Evolutionary conservation across 2,113 vertebrate species (phyloP), one percentile per base, ranked within the genome.

Genomic region (Electrona antarctica): DNA sequence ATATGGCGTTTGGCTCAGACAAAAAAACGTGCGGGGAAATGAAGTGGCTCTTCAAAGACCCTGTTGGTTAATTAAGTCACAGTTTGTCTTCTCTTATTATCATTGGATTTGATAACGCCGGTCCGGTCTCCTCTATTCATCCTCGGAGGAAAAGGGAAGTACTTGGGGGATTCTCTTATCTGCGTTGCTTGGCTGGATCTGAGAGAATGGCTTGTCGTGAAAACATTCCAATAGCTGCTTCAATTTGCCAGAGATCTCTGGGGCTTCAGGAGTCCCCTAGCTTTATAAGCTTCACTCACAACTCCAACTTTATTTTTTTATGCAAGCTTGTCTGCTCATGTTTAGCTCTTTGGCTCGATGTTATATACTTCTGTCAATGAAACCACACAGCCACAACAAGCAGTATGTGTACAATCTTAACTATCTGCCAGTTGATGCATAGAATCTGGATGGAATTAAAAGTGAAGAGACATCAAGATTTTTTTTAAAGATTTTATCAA

Each of bases 21-120:
- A 12, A 55, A n/a, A 68, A 65, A 59, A 57, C 61, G 77, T 79
- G 57, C 67, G 13, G 56, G 64, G 66, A 70, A 66, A 74, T 74
- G 6, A 70, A 75, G 64, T 60, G 68, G 29, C 72, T 75, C 52
- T 69, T 71, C 72, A 63, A 58, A 71, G 67, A 64, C 73, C 73
- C 78, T 55, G 57, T 67, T 71, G 78, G 70, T 71, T 71, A 76
- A 75, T 76, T 61, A 80, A 80, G 73, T 80, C 73, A 79, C 72
- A 71, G 54, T 80, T 75, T 80, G 78, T 80, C 47, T 67, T 69
- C 75, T 64, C 55, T 64, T 73, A 71, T 80, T 71, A 80, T 71
- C 78, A 75, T 66, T 71, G 47, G 51, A 15, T 67, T 69, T 64
- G 78, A 80, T 80, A 76, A 75, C 70, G 21, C 21, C 21, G 60